Evolutionary conservation across 64 coral and sea anemone species (phyloP).

Genomic region (Exaiptasia diaphana): DNA sequence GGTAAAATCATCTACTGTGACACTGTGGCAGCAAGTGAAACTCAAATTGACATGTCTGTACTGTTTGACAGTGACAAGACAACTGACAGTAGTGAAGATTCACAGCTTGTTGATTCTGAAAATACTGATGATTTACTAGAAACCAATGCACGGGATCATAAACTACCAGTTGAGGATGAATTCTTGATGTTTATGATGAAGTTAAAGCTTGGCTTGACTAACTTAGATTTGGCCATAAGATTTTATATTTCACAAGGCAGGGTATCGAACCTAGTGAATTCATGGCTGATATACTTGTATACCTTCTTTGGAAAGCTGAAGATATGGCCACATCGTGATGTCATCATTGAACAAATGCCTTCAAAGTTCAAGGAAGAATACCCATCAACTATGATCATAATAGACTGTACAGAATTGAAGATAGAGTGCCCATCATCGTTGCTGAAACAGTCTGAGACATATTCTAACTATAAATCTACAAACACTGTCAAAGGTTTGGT

Average conservation of each 20-base stretch:
- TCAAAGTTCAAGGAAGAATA: constrained; percentile 49
- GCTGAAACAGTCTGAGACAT: constrained; percentile 34
- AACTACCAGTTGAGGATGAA: constrained; percentile 14
- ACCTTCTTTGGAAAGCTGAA: constrained; percentile 36
- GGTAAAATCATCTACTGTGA: too few relatives aligned
- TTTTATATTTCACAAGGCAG: constrained; percentile 6
- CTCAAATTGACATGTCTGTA: not conserved
- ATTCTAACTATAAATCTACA: constrained; percentile 29
- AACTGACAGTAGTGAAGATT: not conserved
- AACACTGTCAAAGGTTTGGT: constrained; percentile 48
- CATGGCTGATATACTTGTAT: constrained; percentile 56
- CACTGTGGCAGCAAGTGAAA: not conserved
- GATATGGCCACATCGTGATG: constrained; percentile 46
- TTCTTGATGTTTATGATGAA: constrained; percentile 31
- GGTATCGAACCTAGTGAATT: constrained; percentile 6
- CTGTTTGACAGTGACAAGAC: constrained; percentile 29
- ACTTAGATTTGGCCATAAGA: constrained; percentile 27
- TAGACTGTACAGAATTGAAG: constrained; percentile 60
- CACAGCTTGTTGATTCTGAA: not conserved
- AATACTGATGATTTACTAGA: not conserved
- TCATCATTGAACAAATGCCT: constrained; percentile 32
- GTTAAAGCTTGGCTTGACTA: constrained; percentile 35
- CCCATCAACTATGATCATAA: constrained; percentile 53
- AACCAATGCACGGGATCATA: not conserved
- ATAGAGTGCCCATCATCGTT: constrained; percentile 29